Conservation (phyloP, 2,888 invertebrate species). For the Cantharis lateralis region DNA sequence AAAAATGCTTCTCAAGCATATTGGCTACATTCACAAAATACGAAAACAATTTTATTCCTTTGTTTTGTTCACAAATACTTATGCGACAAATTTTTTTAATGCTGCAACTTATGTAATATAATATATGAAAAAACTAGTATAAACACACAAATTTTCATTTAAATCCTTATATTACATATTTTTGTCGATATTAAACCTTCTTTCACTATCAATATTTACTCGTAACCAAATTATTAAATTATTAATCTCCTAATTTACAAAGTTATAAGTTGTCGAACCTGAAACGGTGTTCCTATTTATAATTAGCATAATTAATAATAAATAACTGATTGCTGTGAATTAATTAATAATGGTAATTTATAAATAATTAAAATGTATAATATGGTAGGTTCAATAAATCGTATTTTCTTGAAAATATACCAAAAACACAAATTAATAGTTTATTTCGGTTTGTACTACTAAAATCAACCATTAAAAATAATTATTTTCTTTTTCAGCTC, state of each 20-base stretch:
- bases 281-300: background rate
- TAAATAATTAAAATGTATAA: too few species aligned
- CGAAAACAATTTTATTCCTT: background rate
- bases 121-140: background rate
- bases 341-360: background rate
- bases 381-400: too few species aligned
- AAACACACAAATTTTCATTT: background rate
- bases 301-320: background rate
- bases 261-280: background rate
- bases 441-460: too few species aligned
- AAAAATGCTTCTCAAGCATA: background rate
- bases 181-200: background rate
- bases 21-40: background rate
- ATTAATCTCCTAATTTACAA: background rate
- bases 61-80: background rate
- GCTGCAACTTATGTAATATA: background rate
- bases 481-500: too few species aligned
- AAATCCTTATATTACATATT: background rate
- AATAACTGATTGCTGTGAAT: background rate
- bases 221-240: background rate
- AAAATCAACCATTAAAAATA: too few species aligned
- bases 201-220: background rate
- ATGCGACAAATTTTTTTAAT: background rate
- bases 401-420: background rate
- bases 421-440: background rate